A percentile compares a stretch with the other conserved stretches of the same genome.
These are phyloP conservation scores for Ormyrus nitidulus DNA, from an alignment of 2,888 invertebrate species.

Conservation along the genomic window DNA sequence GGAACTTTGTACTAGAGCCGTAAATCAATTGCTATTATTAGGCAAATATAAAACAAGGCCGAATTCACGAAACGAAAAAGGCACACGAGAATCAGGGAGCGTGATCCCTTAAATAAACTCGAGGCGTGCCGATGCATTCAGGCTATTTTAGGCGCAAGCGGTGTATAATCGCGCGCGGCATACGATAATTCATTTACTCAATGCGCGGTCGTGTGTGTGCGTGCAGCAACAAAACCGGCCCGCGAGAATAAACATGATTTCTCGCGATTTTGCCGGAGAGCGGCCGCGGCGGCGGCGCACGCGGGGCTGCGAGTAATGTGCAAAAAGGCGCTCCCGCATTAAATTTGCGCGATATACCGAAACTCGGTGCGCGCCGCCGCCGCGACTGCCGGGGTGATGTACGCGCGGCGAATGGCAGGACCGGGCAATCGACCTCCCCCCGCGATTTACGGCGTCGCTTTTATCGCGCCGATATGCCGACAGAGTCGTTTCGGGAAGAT, in stretches of 20 bases:
- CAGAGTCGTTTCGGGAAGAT: slow-evolving; percentile 49
- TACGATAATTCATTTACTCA: not conserved
- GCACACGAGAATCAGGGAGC: no score
- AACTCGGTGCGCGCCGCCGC: not conserved
- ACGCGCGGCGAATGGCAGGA: not conserved
- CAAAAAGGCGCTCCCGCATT: slow-evolving; percentile 10
- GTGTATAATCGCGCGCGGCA: not conserved
- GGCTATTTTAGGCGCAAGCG: not conserved
- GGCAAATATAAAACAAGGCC: no score
- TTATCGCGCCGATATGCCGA: slow-evolving; percentile 43
- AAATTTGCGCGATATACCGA: slow-evolving; percentile 16
- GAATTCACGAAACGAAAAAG: no score
- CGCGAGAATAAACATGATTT: not conserved
- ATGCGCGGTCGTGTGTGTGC: no score
- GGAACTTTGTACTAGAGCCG: no score
- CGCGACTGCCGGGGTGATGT: not conserved
- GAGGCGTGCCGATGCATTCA: not conserved
- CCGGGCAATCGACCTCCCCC: not conserved
- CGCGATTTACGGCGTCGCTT: slow-evolving; percentile 37
- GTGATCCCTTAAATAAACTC: no score
- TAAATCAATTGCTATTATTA: no score
- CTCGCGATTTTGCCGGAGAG: not conserved
- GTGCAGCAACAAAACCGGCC: not conserved
- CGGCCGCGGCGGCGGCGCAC: not conserved
- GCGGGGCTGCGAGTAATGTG: not conserved